Base-by-base conservation (phyloP, 2,797 vertebrate genomes). In the Peromyscus nudipes region DNA sequence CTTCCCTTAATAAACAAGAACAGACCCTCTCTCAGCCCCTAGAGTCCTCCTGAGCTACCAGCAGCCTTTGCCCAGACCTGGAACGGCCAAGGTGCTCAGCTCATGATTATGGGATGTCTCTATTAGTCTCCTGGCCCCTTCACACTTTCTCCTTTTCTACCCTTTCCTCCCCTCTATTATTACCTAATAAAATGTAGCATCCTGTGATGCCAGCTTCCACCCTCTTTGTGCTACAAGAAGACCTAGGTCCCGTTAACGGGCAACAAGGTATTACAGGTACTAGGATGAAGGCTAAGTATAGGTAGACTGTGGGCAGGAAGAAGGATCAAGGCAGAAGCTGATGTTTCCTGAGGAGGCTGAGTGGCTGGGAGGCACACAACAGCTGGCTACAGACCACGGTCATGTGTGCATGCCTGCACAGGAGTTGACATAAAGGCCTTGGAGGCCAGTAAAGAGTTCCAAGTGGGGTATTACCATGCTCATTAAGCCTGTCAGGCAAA, bases 141-240 rank as follows among this genome's bases (percentile, higher is more conserved):
- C 77, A n/a, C 29, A 60, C 46, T 73, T 62, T 86, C 55, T 82
- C 43, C 34, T 76, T 92, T 92, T 77, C 86, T 90, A 55, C 19
- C 65, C 65, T 60, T 46, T 64, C 75, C 46, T 86, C 64, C 80
- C 64, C 64, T 92, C 57, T 52, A 43, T 43, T 73, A 84, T 92
- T 21, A 94, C 62, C 40, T 85, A 98, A 97, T 98, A 98, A 98
- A 98, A 31, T n/a, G 17, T 79, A 93, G 76, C 37, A 34, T 46
- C 31, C 34, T 96, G 82, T 83, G 71, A 75, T 69, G 43, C 83
- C 91, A 77, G 57, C 6, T 92, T 93, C 40, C 62, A 75, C 3
- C 27, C 43, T 34, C 4, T n/a, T 71, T 85, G 73, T 92, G 16
- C 80, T 90, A 57, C 29, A 14, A 52, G 94, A 93, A 75, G 71